Percentiles rank a stretch among this genome's conserved stretches.
Evolutionary conservation across 2,797 vertebrate genomes (phyloP).

Genomic region (Columba guinea): DNA sequence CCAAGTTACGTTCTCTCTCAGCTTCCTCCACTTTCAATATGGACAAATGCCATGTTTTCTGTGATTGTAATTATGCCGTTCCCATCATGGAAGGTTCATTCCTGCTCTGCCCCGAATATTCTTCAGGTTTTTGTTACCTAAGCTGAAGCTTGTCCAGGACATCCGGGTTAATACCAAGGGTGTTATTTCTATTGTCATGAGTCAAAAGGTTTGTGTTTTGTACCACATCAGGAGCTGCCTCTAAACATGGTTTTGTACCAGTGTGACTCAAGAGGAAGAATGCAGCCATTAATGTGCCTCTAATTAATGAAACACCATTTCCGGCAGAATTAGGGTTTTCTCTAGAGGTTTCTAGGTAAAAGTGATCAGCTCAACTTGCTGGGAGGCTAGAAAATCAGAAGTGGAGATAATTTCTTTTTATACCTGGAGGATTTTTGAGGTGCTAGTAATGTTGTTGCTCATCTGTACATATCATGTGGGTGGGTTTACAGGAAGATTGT

Average conservation of each 20-base stretch:
- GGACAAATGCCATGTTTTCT: background rate
- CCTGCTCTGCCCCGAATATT: background rate
- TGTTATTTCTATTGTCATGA: background rate
- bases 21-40: background rate
- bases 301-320: slow-evolving; percentile 29
- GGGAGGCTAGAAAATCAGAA: background rate
- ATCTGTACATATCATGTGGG: background rate
- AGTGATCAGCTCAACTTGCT: background rate
- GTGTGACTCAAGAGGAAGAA: slow-evolving; percentile 47
- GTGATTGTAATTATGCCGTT: background rate
- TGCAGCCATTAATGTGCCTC: background rate
- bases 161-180: background rate
- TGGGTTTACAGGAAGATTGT: background rate
- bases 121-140: background rate
- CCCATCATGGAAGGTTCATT: background rate
- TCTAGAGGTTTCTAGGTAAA: background rate
- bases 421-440: background rate
- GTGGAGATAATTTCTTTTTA: background rate
- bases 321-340: slow-evolving; percentile 36
- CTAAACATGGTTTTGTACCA: background rate
- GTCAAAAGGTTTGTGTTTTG: slow-evolving; percentile 28
- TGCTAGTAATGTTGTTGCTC: background rate
- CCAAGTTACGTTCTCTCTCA: background rate
- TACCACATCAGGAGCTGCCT: background rate
- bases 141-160: background rate